Evolutionary conservation across 2,888 invertebrate genomes (phyloP).

Genomic region (Choristoneura rosaceana): DNA sequence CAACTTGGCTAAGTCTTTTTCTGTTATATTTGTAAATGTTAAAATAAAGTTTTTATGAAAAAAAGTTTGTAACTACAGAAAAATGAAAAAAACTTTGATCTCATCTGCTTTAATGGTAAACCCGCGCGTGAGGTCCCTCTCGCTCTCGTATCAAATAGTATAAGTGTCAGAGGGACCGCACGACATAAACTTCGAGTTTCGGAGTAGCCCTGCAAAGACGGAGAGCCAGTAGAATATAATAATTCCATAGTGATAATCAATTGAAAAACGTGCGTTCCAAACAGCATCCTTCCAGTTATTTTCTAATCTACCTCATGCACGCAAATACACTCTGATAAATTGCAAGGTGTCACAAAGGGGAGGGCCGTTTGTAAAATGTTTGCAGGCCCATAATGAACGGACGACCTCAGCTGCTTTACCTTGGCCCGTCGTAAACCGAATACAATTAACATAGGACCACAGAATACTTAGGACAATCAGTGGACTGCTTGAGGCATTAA

Average conservation of each 20-base stretch:
- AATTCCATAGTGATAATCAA: not conserved
- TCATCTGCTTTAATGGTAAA: too few species aligned
- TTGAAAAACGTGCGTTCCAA: not conserved
- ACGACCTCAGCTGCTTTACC: constrained; percentile 59
- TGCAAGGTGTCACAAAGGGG: constrained; percentile 62
- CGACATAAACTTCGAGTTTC: too few species aligned
- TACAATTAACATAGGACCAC: constrained; percentile 65
- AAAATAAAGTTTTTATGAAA: too few species aligned
- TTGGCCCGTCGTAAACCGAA: constrained; percentile 64
- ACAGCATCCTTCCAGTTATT: constrained; percentile 6
- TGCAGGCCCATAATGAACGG: constrained; percentile 63
- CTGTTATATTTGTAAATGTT: too few species aligned
- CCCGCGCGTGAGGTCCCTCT: too few species aligned
- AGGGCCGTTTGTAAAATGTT: constrained; percentile 57
- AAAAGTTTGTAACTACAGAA: too few species aligned
- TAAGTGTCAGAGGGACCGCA: too few species aligned
- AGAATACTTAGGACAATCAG: constrained; percentile 21
- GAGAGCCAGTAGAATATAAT: too few species aligned
- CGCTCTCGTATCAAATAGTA: too few species aligned
- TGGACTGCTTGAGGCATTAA: constrained; percentile 3
- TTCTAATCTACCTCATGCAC: constrained; percentile 27
- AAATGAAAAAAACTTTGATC: too few species aligned
- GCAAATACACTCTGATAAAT: constrained; percentile 46
- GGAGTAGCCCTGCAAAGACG: too few species aligned
- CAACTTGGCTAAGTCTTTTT: too few species aligned